phyloP scores from a whole-genome alignment of 1,140 invertebrate species.

The Capitella teleta region DNA sequence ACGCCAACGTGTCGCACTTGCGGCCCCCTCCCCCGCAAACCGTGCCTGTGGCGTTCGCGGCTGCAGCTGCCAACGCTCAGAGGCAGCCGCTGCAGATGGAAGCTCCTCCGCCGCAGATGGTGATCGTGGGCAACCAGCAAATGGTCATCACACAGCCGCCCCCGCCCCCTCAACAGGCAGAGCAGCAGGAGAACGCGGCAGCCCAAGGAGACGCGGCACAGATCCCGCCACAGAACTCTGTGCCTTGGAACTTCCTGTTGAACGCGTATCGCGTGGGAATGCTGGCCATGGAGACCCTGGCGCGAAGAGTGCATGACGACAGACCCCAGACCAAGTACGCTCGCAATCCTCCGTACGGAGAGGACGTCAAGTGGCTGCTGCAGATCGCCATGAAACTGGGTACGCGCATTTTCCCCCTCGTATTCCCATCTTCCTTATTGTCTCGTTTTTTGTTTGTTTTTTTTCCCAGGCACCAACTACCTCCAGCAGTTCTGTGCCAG shows the following conservation, averaged over 20 bases:
- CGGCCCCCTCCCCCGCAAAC: conserved; percentile 16
- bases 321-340: conserved; percentile 88
- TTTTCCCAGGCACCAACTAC: conserved; percentile 70
- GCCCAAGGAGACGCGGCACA: conserved; percentile 3
- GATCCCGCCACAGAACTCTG: conserved; percentile 3
- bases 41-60: conserved; percentile 15
- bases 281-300: conserved; percentile 86
- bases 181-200: background rate
- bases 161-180: conserved; percentile 13
- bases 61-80: conserved; percentile 13
- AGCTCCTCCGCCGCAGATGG: background rate
- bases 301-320: conserved; percentile 85
- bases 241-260: conserved; percentile 57
- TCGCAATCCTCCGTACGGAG: conserved; percentile 86
- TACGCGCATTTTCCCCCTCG: conserved; percentile 19
- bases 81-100: conserved; percentile 15
- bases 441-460: background rate
- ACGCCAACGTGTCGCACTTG: conserved; percentile 16
- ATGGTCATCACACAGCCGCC: conserved; percentile 15
- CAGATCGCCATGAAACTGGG: conserved; percentile 77
- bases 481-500: conserved; percentile 91
- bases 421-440: background rate
- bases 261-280: conserved; percentile 90
- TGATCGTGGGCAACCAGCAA: background rate
- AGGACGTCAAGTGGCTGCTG: conserved; percentile 95